Evolutionary conservation across 2,888 invertebrate species (phyloP).

Genomic region (Mythimna lalbum): DNA sequence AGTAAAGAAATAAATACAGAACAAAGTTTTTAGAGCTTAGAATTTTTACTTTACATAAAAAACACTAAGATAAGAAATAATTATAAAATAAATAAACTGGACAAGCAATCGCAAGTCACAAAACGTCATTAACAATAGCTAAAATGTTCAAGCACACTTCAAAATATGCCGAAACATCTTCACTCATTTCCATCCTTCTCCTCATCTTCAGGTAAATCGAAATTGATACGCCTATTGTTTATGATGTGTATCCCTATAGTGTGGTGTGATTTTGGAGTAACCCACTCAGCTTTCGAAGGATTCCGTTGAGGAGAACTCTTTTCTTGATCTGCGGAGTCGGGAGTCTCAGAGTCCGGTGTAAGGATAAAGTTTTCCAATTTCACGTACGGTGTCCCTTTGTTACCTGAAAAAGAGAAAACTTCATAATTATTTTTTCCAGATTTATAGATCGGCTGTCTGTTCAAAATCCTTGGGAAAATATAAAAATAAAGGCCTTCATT

Average conservation of each 20-base stretch:
- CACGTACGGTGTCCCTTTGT: constrained; percentile 39
- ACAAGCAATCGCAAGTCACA: too few relatives aligned
- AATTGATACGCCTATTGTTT: constrained; percentile 59
- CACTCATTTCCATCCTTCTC: constrained; percentile 9
- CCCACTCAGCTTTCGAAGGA: constrained; percentile 23
- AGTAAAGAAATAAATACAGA: too few relatives aligned
- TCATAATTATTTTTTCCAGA: not conserved
- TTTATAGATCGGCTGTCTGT: not conserved
- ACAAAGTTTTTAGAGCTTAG: too few relatives aligned
- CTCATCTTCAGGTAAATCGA: constrained; percentile 63
- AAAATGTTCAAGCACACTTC: too few relatives aligned
- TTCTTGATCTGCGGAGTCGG: constrained; percentile 6
- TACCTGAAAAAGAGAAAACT: constrained; percentile 19
- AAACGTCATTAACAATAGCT: too few relatives aligned
- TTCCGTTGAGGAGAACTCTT: constrained; percentile 1
- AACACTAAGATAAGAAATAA: too few relatives aligned
- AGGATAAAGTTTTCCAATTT: constrained; percentile 20
- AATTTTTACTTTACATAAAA: too few relatives aligned
- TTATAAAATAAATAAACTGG: too few relatives aligned
- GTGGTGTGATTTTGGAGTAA: constrained; percentile 60
- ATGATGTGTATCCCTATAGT: constrained; percentile 52
- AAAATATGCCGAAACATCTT: not conserved
- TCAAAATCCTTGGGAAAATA: not conserved
- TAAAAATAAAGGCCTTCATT: not conserved
- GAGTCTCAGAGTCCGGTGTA: constrained; percentile 35